Percentiles rank a stretch among this genome's conserved stretches.
Conservation (phyloP, 2,888 invertebrate species). For the Limnephilus lunatus region DNA sequence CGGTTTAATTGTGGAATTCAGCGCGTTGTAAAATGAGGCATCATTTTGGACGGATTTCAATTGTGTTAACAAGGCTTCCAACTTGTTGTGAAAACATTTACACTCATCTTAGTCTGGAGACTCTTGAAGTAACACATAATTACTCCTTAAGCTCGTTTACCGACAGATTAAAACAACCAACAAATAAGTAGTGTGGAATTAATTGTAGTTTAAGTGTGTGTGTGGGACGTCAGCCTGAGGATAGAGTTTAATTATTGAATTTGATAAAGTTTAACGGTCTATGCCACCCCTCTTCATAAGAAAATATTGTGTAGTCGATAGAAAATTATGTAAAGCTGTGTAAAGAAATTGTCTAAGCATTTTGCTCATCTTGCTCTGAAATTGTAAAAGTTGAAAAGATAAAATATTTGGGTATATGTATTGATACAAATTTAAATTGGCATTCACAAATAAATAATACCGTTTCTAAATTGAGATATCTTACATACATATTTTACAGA, state of each 20-base stretch:
- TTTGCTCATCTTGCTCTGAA: too few relatives aligned
- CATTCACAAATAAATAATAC: too few relatives aligned
- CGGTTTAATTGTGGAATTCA: neutral
- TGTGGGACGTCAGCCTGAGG: neutral
- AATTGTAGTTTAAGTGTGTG: neutral
- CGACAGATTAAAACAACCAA: neutral
- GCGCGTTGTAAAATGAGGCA: neutral
- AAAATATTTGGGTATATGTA: too few relatives aligned
- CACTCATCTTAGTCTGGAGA: neutral
- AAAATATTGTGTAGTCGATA: neutral
- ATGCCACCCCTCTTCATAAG: neutral
- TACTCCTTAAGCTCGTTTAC: neutral
- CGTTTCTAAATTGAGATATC: too few relatives aligned
- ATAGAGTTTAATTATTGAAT: neutral
- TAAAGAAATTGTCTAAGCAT: neutral
- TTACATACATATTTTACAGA: too few relatives aligned
- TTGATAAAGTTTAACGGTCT: neutral
- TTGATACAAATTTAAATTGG: too few relatives aligned
- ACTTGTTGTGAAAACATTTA: neutral
- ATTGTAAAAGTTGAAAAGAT: too few relatives aligned
- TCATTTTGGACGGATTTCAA: neutral
- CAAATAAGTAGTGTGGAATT: neutral
- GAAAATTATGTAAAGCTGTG: too few relatives aligned
- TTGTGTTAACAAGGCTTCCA: neutral
- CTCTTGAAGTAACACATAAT: neutral